A percentile compares a stretch with the other conserved stretches of the same genome.
These are phyloP conservation scores for Crotalus tigris DNA, from an alignment of 2,113 vertebrate species.

Conservation along the genomic window DNA sequence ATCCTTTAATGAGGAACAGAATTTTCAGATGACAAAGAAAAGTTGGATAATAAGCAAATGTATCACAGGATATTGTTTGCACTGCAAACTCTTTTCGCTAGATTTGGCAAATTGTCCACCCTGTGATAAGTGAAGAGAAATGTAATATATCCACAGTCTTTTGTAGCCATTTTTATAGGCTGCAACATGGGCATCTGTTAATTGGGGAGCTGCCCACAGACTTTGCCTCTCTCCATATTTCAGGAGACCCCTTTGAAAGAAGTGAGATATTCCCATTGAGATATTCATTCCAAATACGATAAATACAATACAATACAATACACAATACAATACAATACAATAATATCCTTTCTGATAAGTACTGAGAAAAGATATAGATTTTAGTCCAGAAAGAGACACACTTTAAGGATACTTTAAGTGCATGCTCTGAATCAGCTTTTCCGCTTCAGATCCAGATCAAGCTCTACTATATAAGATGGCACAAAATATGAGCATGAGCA, in stretches of 20 bases:
- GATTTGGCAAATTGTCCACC: background rate
- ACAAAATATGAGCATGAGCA: background rate
- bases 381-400: background rate
- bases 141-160: background rate
- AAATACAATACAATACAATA: no score
- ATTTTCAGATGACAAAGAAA: background rate
- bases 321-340: background rate
- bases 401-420: background rate
- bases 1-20: background rate
- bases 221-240: background rate
- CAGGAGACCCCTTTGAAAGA: background rate
- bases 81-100: background rate
- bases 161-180: background rate
- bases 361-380: background rate
- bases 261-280: background rate
- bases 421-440: background rate
- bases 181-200: background rate
- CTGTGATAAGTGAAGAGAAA: background rate
- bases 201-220: background rate
- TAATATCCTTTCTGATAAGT: background rate
- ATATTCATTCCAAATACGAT: background rate
- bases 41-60: background rate
- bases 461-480: background rate
- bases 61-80: background rate
- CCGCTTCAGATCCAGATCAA: background rate